Conservation (phyloP, 2,113 vertebrate genomes). For the Typhlomys cinereus region DNA sequence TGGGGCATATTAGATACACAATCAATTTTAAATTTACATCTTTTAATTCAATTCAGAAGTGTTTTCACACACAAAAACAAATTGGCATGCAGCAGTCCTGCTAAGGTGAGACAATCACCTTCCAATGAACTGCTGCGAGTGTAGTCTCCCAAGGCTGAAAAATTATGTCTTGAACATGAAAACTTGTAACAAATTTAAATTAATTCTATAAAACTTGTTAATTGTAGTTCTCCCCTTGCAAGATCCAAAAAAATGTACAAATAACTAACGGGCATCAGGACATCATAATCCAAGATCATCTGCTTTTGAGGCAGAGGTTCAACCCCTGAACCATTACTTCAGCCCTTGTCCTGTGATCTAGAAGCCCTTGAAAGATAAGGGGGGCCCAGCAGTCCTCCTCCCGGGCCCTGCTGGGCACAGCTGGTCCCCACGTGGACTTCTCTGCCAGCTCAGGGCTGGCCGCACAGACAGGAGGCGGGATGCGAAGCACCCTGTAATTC, state of each 20-base stretch:
- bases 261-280: slow-evolving; percentile 90
- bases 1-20: slow-evolving; percentile 90
- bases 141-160: slow-evolving; percentile 84
- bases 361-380: fast-evolving
- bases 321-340: too few species aligned
- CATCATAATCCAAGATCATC: slow-evolving; percentile 85
- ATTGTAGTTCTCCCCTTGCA: slow-evolving; percentile 84
- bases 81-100: slow-evolving; percentile 83
- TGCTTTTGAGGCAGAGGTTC: too few species aligned
- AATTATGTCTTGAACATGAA: slow-evolving; percentile 88
- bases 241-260: slow-evolving; percentile 86
- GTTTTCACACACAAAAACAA: slow-evolving; percentile 80
- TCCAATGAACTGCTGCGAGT: slow-evolving; percentile 84
- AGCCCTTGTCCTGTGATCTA: too few species aligned
- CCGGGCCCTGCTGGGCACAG: fast-evolving
- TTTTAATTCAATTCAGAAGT: slow-evolving; percentile 86
- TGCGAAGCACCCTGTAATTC: not conserved
- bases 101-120: slow-evolving; percentile 80
- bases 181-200: slow-evolving; percentile 91
- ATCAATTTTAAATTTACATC: slow-evolving; percentile 91
- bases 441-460: not conserved
- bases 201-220: slow-evolving; percentile 92
- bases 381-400: not conserved
- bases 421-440: not conserved
- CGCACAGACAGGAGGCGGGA: not conserved